Base-by-base conservation (phyloP, 2,888 invertebrate species). In the Smittia aterrima region DNA sequence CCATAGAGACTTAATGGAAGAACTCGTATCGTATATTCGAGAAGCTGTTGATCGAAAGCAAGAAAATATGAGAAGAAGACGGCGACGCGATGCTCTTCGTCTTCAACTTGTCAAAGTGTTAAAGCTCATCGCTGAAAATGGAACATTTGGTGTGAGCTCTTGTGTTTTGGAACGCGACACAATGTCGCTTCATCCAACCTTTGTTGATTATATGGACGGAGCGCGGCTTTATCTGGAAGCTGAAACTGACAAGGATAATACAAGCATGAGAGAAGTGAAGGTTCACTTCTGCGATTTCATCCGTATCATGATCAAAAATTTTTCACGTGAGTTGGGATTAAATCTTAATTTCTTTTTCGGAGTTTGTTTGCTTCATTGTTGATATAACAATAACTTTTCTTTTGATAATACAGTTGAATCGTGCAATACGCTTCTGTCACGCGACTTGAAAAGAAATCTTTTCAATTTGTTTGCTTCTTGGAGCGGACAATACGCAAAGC, bases 31-130 rank as follows among this genome's bases (percentile, higher is more conserved):
- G 0, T 91, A 95, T 77, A 89, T 99, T 75, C 90, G 97, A 18
- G 99, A 99, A 82, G 96, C 98, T 0, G 93, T 96, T 20, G 98
- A 99, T 81, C 88, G 95, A 66, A 98, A 98, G 81, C 97, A 98
- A 83, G 98, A 98, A 81, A 99, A 98, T 81, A 92, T 98, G 87
- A 87, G 98, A 74, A 85, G 98, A 53, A 86, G 97, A 53, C 86
- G 96, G 74, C 87, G 98, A 47, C 88, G 97, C 74, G 99, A 99
- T 82, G 93, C 96, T 11, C 84, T 99, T 68, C 86, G 99, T 58
- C 85, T 98, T 54, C 95, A 98, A 79, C 86, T 99, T 77, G 93
- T 96, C 76, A 90, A 93, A 79, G 91, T 98, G 77, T 85, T 99
- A 78, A 93, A 98, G 79, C 87, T 95, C 76, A 93, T 97, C 76